Evolutionary conservation across 2,113 vertebrate genomes (phyloP).

Genomic region (Urocitellus parryii): DNA sequence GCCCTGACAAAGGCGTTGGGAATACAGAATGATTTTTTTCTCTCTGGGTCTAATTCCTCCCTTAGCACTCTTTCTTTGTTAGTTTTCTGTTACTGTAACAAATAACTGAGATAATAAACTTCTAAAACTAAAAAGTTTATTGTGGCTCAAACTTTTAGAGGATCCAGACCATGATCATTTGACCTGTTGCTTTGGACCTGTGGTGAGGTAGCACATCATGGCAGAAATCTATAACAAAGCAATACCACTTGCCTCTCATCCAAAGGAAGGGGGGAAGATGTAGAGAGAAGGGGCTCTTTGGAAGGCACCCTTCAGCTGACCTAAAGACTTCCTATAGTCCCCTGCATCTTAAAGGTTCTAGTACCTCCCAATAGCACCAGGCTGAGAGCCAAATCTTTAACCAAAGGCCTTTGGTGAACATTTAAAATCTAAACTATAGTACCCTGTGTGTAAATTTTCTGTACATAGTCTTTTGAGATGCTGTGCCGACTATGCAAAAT

Average conservation of each 20-base stretch:
- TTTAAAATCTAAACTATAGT: neutral
- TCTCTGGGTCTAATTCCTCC: neutral
- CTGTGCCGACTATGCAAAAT: rapidly evolving
- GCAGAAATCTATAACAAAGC: no score
- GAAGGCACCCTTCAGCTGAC: no score
- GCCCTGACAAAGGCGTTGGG: neutral
- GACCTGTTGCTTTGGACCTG: neutral
- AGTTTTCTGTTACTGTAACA: neutral
- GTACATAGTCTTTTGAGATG: no score
- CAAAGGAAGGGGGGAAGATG: neutral
- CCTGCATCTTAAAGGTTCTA: neutral
- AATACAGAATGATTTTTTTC: rapidly evolving
- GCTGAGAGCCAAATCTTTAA: neutral
- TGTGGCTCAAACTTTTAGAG: neutral
- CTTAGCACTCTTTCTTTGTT: rapidly evolving
- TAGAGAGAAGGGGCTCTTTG: neutral
- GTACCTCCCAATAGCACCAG: neutral
- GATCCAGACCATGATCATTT: neutral
- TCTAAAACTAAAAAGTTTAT: neutral
- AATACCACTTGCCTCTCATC: neutral
- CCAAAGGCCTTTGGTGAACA: neutral
- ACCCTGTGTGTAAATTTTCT: neutral
- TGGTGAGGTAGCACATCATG: neutral
- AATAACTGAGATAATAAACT: neutral
- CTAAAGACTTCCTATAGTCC: neutral